Evolutionary conservation across 2,888 invertebrate species (phyloP).

Genomic region (Dastarcus helophoroides): DNA sequence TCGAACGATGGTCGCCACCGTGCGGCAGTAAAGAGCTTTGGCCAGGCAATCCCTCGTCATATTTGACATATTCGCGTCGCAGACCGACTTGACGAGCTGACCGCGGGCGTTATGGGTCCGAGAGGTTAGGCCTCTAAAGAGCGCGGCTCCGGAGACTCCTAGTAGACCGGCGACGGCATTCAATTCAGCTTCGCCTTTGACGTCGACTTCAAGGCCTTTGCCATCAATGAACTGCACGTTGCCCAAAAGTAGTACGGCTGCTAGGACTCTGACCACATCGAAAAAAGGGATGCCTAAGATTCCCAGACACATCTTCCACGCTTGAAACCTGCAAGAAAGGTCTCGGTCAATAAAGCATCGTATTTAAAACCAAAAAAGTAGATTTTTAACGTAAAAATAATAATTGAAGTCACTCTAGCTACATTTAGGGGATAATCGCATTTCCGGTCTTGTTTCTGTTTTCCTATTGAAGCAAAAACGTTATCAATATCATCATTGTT

Average conservation of each 20-base stretch:
- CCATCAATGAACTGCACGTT: slow-evolving; percentile 84
- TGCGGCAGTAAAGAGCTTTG: slow-evolving; percentile 87
- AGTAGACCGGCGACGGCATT: slow-evolving; percentile 77
- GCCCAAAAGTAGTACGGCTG: slow-evolving; percentile 81
- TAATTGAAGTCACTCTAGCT: no score
- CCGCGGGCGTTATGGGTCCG: slow-evolving; percentile 69
- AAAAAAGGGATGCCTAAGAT: slow-evolving; percentile 87
- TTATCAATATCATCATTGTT: no score
- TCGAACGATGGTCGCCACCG: slow-evolving; percentile 86
- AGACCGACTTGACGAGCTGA: slow-evolving; percentile 67
- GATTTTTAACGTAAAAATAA: no score
- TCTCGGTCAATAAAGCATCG: not conserved
- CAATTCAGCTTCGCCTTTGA: slow-evolving; percentile 71
- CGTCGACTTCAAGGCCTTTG: slow-evolving; percentile 62
- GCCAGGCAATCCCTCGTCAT: slow-evolving; percentile 82
- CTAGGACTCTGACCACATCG: slow-evolving; percentile 84
- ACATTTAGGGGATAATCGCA: no score
- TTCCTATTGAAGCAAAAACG: no score
- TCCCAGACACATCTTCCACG: slow-evolving; percentile 85
- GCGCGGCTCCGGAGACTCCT: slow-evolving; percentile 61
- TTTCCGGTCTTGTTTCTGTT: no score
- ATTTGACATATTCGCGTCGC: slow-evolving; percentile 78
- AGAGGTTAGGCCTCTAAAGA: slow-evolving; percentile 73
- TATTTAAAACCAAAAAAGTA: not conserved
- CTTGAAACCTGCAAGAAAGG: slow-evolving; percentile 54